Percentiles rank a stretch among this genome's conserved stretches.
These are phyloP conservation scores for Metacarcinus magister DNA, from an alignment of 2,888 invertebrate species.

Conservation along the genomic window DNA sequence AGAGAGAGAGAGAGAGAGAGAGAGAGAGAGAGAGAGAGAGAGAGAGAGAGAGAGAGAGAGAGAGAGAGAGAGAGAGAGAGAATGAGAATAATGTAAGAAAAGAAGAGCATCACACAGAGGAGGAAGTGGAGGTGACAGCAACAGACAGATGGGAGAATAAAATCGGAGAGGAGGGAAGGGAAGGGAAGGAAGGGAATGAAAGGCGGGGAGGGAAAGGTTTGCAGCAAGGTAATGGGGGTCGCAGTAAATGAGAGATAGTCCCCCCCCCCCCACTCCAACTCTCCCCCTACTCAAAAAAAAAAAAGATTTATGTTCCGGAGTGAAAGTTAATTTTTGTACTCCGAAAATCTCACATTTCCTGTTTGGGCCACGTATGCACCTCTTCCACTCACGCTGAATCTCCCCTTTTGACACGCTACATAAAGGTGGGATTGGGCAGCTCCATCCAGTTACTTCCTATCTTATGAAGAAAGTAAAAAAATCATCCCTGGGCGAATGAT, in stretches of 20 bases:
- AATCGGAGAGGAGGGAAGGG: background rate
- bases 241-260: background rate
- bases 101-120: background rate
- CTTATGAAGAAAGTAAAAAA: background rate
- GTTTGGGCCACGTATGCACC: background rate
- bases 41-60: background rate
- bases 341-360: slow-evolving; percentile 19
- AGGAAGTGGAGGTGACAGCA: background rate
- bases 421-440: background rate
- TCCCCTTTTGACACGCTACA: background rate
- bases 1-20: slow-evolving; percentile 12
- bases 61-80: slow-evolving; percentile 56
- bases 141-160: background rate
- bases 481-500: background rate
- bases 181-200: background rate
- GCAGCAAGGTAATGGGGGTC: background rate
- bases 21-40: background rate
- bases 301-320: background rate
- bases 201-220: background rate
- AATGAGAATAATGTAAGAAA: background rate
- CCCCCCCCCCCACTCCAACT: too few species aligned
- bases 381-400: background rate
- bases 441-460: background rate
- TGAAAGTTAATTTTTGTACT: slow-evolving; percentile 17
- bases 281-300: too few species aligned